These are phyloP conservation scores for Fopius arisanus DNA, from an alignment of 1,140 invertebrate genomes.

Conservation along the genomic window DNA sequence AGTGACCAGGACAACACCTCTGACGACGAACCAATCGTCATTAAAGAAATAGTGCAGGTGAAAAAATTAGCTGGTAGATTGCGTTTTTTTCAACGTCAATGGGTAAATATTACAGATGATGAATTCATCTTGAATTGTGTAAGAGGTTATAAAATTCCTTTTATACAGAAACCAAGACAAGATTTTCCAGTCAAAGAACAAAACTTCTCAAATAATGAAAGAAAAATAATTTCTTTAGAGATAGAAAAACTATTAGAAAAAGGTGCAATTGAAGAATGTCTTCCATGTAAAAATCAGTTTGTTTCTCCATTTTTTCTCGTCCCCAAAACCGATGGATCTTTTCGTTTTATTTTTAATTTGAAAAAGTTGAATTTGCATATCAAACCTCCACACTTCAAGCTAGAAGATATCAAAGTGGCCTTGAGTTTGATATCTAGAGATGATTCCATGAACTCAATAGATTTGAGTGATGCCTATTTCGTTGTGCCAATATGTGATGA, in stretches of 20 bases:
- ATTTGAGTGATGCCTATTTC: slow-evolving; percentile 34
- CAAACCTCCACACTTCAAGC: slow-evolving; percentile 31
- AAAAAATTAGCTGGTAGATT: slow-evolving; percentile 19
- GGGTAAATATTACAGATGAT: slow-evolving; percentile 31
- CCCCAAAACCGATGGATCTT: slow-evolving; percentile 51
- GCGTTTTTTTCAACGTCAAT: slow-evolving; percentile 4
- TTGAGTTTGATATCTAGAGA: slow-evolving; percentile 11
- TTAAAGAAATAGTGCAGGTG: slow-evolving; percentile 30
- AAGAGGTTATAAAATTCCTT: slow-evolving; percentile 31
- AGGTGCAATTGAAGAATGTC: slow-evolving; percentile 32
- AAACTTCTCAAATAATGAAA: slow-evolving; percentile 42
- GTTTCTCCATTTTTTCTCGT: slow-evolving; percentile 47
- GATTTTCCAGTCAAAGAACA: slow-evolving; percentile 27
- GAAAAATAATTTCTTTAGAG: slow-evolving; percentile 19
- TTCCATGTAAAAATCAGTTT: slow-evolving; percentile 19
- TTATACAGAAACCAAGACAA: slow-evolving; percentile 24
- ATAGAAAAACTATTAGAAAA: slow-evolving; percentile 31
- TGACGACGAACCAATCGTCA: slow-evolving; percentile 20
- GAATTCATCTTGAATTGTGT: slow-evolving; percentile 29
- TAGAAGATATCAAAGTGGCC: slow-evolving; percentile 31
- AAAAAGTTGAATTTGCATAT: slow-evolving; percentile 34
- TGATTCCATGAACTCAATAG: slow-evolving; percentile 22
- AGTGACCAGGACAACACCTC: background rate
- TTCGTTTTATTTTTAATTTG: slow-evolving; percentile 37
- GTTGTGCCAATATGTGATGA: slow-evolving; percentile 22